phyloP scores from a whole-genome alignment of 2,888 invertebrate species.

The Embidobia sp. region DNA sequence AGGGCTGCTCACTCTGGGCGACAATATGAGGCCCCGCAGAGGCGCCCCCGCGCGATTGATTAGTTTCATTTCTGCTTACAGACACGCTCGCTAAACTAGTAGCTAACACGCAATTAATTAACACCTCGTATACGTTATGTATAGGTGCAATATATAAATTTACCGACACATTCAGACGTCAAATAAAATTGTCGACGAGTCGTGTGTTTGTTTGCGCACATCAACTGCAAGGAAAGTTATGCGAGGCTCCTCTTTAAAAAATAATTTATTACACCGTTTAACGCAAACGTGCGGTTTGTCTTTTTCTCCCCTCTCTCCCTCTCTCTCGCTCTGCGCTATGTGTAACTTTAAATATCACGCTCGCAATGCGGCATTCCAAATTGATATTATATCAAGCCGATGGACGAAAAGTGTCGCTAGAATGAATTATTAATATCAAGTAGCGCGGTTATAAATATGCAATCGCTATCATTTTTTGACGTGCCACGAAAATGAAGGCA shows the following conservation, averaged over 20 bases:
- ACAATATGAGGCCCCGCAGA: too few relatives aligned
- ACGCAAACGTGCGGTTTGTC: conserved; percentile 33
- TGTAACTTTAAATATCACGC: conserved; percentile 34
- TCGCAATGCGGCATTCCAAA: conserved; percentile 31
- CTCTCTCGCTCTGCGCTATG: neutral
- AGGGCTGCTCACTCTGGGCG: too few relatives aligned
- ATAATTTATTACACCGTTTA: conserved; percentile 55
- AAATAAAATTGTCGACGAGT: conserved; percentile 12
- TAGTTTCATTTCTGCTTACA: too few relatives aligned
- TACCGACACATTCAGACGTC: conserved; percentile 9
- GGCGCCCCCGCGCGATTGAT: too few relatives aligned
- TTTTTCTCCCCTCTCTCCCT: conserved; percentile 10
- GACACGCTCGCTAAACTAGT: conserved; percentile 1
- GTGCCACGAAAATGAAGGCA: conserved; percentile 23
- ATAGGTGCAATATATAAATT: neutral
- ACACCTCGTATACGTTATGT: too few relatives aligned
- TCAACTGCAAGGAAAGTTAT: conserved; percentile 10
- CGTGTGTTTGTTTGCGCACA: conserved; percentile 11
- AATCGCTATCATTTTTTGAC: conserved; percentile 31
- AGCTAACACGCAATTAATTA: too few relatives aligned
- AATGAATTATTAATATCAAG: conserved; percentile 48
- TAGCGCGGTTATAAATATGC: conserved; percentile 39
- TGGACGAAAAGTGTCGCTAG: conserved; percentile 19
- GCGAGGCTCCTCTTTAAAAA: conserved; percentile 33
- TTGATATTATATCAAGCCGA: conserved; percentile 36